These are phyloP conservation scores for Laupala kohalensis DNA, from an alignment of 1,140 invertebrate genomes.

Conservation along the genomic window DNA sequence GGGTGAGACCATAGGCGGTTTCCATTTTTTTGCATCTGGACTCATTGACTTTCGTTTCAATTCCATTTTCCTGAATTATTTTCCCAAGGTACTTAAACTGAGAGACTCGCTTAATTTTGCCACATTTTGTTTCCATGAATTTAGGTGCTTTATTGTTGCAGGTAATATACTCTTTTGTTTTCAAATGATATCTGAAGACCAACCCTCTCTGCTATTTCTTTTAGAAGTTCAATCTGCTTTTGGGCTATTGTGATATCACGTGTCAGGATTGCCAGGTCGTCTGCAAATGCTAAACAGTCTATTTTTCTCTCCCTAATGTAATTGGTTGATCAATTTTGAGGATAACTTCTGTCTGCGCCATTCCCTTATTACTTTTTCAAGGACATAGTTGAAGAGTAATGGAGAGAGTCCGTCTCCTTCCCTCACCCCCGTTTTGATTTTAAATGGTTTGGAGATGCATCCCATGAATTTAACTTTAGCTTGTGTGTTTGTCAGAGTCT, in stretches of 20 bases:
- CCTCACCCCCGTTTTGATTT: neutral
- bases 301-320: conserved; percentile 2
- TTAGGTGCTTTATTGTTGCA: conserved; percentile 2
- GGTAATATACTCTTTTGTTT: neutral
- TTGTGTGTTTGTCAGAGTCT: conserved; percentile 5
- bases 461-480: conserved; percentile 3
- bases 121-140: conserved; percentile 5
- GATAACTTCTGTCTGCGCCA: conserved; percentile 48
- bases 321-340: conserved; percentile 36
- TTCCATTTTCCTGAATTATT: too few species aligned
- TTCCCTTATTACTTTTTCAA: conserved; percentile 4
- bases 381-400: conserved; percentile 5
- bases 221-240: conserved; percentile 5
- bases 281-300: conserved; percentile 5
- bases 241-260: neutral
- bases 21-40: too few species aligned
- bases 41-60: too few species aligned
- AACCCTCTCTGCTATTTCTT: neutral
- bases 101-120: neutral
- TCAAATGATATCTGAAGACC: neutral
- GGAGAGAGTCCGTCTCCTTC: conserved; percentile 1
- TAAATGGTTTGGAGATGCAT: neutral
- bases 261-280: conserved; percentile 5
- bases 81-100: too few species aligned
- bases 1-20: too few species aligned